These are phyloP conservation scores for Leptinotarsa haldemani DNA, from an alignment of 2,888 invertebrate species.

Conservation along the genomic window DNA sequence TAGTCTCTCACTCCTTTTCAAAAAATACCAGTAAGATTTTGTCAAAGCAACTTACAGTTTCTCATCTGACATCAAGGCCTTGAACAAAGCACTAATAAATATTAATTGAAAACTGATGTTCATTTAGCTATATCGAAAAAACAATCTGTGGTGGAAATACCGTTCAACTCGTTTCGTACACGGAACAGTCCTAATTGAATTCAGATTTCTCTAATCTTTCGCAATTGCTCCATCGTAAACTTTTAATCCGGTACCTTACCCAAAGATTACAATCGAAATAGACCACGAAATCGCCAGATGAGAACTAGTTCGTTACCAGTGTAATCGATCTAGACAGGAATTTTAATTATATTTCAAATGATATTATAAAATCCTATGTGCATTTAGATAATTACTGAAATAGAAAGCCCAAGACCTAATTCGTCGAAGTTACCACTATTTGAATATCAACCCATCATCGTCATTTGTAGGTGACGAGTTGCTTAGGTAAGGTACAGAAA, in stretches of 20 bases:
- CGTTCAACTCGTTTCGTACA: constrained; percentile 2
- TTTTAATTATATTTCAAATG: neutral
- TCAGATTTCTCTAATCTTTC: neutral
- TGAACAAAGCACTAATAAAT: neutral
- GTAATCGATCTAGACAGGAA: neutral
- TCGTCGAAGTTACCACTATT: too few species aligned
- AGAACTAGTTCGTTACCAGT: neutral
- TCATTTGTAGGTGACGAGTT: too few species aligned
- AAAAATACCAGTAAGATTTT: too few species aligned
- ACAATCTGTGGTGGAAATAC: neutral
- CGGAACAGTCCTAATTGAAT: neutral
- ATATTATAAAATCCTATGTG: too few species aligned
- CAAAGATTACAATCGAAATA: neutral
- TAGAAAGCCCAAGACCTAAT: too few species aligned
- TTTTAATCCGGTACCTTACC: neutral
- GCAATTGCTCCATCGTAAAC: neutral
- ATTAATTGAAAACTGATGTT: neutral
- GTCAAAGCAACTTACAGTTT: too few species aligned
- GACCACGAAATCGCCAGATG: neutral
- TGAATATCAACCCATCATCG: too few species aligned
- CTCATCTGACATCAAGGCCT: too few species aligned
- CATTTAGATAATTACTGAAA: too few species aligned
- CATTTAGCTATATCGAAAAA: neutral
- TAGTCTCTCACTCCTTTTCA: too few species aligned
- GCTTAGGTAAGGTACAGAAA: too few species aligned